Percentiles rank a stretch among this genome's conserved stretches.
These are phyloP conservation scores for Chloroceryle inda DNA, from an alignment of 2,797 vertebrate species.

Conservation along the genomic window DNA sequence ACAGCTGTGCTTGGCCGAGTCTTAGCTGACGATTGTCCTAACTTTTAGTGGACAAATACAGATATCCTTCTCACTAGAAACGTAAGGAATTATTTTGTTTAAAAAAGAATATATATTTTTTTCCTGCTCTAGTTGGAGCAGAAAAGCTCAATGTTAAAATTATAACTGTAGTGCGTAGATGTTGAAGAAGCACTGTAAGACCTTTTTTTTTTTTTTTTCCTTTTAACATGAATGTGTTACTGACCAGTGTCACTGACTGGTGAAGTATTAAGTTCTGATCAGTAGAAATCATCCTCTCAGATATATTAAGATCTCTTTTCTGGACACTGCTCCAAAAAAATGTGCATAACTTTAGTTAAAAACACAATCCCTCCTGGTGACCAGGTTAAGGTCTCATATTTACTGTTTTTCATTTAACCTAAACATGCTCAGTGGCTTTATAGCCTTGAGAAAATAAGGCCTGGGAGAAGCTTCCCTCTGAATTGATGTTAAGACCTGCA, in stretches of 20 bases:
- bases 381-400: not conserved
- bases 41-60: not conserved
- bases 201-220: not conserved
- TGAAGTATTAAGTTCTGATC: not conserved
- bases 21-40: not conserved
- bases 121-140: not conserved
- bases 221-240: not conserved
- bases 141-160: not conserved
- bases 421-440: not conserved
- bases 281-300: not conserved
- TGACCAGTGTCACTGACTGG: not conserved
- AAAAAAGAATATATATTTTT: not conserved
- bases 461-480: not conserved
- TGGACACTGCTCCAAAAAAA: not conserved
- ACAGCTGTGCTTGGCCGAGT: not conserved
- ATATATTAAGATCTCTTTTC: not conserved
- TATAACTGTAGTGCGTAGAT: not conserved
- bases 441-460: not conserved
- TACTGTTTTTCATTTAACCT: not conserved
- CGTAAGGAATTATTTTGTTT: not conserved
- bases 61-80: not conserved
- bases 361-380: not conserved
- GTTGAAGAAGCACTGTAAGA: fast-evolving
- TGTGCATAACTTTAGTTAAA: not conserved
- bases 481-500: not conserved